Evolutionary conservation across 2,888 invertebrate species (phyloP).

Genomic region (Eudemis profundana): DNA sequence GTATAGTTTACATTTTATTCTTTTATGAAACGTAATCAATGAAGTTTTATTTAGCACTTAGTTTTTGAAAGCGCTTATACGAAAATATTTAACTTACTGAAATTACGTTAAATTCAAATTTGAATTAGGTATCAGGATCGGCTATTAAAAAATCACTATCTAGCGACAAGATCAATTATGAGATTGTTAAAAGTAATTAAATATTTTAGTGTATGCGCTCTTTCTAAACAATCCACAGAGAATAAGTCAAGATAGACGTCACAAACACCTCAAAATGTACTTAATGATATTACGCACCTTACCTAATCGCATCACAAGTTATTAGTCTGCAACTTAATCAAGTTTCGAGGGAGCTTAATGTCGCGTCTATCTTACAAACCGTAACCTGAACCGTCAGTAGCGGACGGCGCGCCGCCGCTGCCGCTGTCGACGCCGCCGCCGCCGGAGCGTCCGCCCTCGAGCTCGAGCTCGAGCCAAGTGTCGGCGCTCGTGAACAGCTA

Average conservation of each 20-base stretch:
- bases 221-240: background rate
- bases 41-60: background rate
- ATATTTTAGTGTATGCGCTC: constrained; percentile 7
- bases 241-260: background rate
- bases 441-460: constrained; percentile 54
- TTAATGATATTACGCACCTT: background rate
- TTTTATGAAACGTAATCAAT: too few species aligned
- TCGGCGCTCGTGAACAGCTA: constrained; percentile 77
- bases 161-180: too few species aligned
- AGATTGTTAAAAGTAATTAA: too few species aligned
- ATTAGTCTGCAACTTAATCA: too few species aligned
- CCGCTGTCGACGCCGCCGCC: constrained; percentile 69
- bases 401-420: constrained; percentile 67
- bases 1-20: too few species aligned
- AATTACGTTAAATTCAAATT: background rate
- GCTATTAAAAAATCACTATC: too few species aligned
- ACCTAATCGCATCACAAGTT: too few species aligned
- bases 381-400: constrained; percentile 51
- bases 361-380: background rate
- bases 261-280: background rate
- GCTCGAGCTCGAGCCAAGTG: constrained; percentile 57
- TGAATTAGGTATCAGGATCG: background rate
- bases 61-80: constrained; percentile 12
- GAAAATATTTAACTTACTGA: background rate
- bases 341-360: background rate